Conservation (phyloP, 2,888 invertebrate genomes). For the Gandaritis pyraliata region DNA sequence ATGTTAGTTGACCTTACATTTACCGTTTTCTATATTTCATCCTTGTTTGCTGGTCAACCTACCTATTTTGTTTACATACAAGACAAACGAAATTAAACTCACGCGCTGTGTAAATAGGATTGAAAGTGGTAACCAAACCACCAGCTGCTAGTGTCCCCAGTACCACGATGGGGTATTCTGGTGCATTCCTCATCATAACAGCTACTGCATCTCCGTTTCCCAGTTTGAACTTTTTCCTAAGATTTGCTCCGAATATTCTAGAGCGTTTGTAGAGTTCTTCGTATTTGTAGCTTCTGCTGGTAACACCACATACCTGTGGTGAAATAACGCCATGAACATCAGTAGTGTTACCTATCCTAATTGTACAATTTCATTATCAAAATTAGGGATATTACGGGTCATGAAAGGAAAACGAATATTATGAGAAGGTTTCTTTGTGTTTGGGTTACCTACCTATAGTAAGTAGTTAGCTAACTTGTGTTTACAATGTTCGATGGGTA, state of each 20-base stretch:
- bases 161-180: constrained; percentile 86
- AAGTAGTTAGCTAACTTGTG: too few relatives aligned
- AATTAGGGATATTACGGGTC: too few relatives aligned
- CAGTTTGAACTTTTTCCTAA: constrained; percentile 86
- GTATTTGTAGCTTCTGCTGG: constrained; percentile 87
- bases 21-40: too few relatives aligned
- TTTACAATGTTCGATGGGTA: too few relatives aligned
- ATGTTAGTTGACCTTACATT: too few relatives aligned
- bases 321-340: neutral
- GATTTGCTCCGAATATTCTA: constrained; percentile 83
- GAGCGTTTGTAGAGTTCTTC: constrained; percentile 84
- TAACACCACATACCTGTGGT: constrained; percentile 87
- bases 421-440: too few relatives aligned
- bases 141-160: constrained; percentile 87
- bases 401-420: too few relatives aligned
- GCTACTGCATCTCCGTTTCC: constrained; percentile 86
- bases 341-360: too few relatives aligned
- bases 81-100: constrained; percentile 40
- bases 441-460: too few relatives aligned
- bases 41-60: too few relatives aligned
- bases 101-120: constrained; percentile 88
- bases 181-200: constrained; percentile 87
- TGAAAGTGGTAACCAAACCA: constrained; percentile 86
- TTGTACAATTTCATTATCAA: too few relatives aligned
- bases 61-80: too few relatives aligned